Base-by-base conservation (phyloP, 2,113 vertebrate species). In the Anser cygnoides region DNA sequence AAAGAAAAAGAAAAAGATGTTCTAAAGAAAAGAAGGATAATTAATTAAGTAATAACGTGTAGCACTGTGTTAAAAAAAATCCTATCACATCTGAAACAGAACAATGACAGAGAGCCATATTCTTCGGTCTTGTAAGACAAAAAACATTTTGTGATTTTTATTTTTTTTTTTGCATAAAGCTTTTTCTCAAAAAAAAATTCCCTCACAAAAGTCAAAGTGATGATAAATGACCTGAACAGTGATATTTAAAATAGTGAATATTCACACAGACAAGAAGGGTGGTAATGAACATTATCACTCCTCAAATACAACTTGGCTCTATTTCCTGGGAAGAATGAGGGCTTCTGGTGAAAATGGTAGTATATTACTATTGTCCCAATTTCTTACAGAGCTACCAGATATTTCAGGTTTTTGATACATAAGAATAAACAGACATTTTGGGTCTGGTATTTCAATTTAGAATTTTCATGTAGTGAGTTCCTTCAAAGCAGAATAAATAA, bases 31-130 rank as follows among this genome's bases (percentile, higher is more conserved):
- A 87, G 63, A 87, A 92, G 82, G 89, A 78, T 87, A 70, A 85
- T 89, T 97, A 97, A 96, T 92, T 87, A 97, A 95, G 15, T 94
- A 90, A 94, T 89, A 95, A 89, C 37, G 78, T 37, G 52, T 44
- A 89, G 28, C 54, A 72, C 37, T 59, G 14, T 61, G 62, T 39
- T 72, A 91, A 91, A 93, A 89, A 90, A 70, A 77, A 20, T 74
- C 44, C 62, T 20, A 39, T 81, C 2, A 1, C 54, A 84, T 11
- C 61, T 43, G 59, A 92, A 93, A 70, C 23, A 71, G 50, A 83
- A 89, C 50, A 89, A 72, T 70, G 62, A 92, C 55, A 58, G 43
- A 83, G 62, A 95, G 87, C 16, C 6, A 26, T 67, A 76, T 66
- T 93, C 15, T 80, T 46, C 58, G n/a, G 52, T 11, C 20, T 41